phyloP scores from a whole-genome alignment of 2,113 vertebrate genomes.

The Heteronetta atricapilla region DNA sequence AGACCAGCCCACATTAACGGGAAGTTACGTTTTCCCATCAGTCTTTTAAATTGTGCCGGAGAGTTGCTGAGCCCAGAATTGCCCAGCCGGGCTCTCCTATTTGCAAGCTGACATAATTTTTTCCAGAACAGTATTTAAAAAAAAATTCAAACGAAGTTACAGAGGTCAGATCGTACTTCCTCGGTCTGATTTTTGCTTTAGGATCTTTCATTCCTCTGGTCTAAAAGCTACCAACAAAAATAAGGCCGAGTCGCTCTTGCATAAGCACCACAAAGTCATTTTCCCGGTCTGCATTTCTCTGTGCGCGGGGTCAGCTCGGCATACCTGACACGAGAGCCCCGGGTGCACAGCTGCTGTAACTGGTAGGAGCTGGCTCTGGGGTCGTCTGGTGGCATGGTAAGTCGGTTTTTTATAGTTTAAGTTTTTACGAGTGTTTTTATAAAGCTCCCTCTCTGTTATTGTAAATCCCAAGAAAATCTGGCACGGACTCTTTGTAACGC shows the following conservation, averaged over 20 bases:
- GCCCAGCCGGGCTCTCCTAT: not conserved
- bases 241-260: slow-evolving; percentile 44
- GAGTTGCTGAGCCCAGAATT: slow-evolving; percentile 25
- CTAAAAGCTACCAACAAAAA: slow-evolving; percentile 18
- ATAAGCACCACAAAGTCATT: slow-evolving; percentile 22
- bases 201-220: slow-evolving; percentile 2
- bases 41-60: slow-evolving; percentile 2
- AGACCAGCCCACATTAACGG: slow-evolving; percentile 52
- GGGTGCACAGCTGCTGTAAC: slow-evolving; percentile 39
- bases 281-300: slow-evolving; percentile 31
- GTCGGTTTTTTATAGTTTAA: not conserved
- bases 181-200: not conserved
- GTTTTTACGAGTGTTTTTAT: slow-evolving; percentile 40
- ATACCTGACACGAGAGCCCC: slow-evolving; percentile 39
- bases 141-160: not conserved
- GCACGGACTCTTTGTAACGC: not conserved
- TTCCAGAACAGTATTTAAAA: not conserved
- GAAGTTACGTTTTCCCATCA: slow-evolving; percentile 64
- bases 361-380: slow-evolving; percentile 56
- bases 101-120: not conserved
- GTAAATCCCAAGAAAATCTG: slow-evolving; percentile 43
- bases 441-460: not conserved
- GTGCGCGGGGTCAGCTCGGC: slow-evolving; percentile 47
- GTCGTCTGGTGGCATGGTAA: slow-evolving; percentile 43
- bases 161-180: slow-evolving; percentile 12